phyloP scores from a whole-genome alignment of 2,888 invertebrate genomes.

The Artemia sinica region DNA sequence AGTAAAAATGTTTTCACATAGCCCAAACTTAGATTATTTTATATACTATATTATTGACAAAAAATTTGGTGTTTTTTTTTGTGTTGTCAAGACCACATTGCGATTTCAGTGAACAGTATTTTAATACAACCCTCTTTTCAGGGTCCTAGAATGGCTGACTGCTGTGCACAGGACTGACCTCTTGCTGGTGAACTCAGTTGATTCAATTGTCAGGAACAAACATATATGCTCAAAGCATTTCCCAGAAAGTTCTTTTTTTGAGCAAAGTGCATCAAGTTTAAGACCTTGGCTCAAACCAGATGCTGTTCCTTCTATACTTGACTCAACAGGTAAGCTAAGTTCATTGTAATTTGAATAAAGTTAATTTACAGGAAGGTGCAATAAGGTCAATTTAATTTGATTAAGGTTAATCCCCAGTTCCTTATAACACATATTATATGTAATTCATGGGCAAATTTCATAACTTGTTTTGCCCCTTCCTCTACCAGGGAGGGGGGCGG shows the following conservation, averaged over 20 bases:
- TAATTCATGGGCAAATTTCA: too few relatives aligned
- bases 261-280: background rate
- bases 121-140: background rate
- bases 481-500: too few relatives aligned
- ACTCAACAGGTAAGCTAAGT: background rate
- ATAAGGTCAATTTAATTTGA: too few relatives aligned
- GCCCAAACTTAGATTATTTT: too few relatives aligned
- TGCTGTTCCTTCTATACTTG: background rate
- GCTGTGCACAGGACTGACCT: background rate
- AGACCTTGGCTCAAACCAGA: background rate
- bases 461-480: too few relatives aligned
- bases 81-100: too few relatives aligned
- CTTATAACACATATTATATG: too few relatives aligned
- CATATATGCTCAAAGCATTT: background rate
- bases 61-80: too few relatives aligned
- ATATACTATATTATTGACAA: too few relatives aligned
- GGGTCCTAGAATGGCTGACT: background rate
- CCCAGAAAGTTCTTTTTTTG: background rate
- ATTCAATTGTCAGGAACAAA: background rate
- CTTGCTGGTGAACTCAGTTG: background rate
- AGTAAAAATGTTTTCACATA: too few relatives aligned
- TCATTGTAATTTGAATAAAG: background rate
- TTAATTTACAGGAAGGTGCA: background rate
- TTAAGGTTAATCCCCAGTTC: too few relatives aligned
- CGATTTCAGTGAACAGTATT: too few relatives aligned